Evolutionary conservation across 2,888 invertebrate genomes (phyloP).

Genomic region (Odontomyia ornata): DNA sequence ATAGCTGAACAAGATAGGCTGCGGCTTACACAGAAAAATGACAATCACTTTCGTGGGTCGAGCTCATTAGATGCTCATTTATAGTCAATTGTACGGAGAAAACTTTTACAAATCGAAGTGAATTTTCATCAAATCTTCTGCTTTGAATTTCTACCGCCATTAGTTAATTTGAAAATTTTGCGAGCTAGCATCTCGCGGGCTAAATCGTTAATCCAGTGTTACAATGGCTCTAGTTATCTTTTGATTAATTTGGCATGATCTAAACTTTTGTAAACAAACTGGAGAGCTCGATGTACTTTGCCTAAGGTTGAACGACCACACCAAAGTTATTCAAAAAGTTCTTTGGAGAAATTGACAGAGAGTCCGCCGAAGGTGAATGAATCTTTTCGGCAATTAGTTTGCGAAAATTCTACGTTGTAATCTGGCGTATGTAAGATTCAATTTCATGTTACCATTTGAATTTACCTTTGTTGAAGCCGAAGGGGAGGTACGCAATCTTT

Average conservation of each 20-base stretch:
- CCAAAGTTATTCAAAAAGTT: not conserved
- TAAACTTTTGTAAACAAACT: slow-evolving; percentile 38
- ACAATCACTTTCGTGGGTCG: slow-evolving; percentile 23
- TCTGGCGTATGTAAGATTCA: too few relatives aligned
- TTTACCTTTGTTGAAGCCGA: too few relatives aligned
- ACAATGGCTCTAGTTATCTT: not conserved
- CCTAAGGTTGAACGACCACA: slow-evolving; percentile 35
- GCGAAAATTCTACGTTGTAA: not conserved
- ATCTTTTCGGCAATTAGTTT: slow-evolving; percentile 22
- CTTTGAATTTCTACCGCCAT: not conserved
- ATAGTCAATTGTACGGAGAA: not conserved
- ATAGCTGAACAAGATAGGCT: not conserved
- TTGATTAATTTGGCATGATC: not conserved
- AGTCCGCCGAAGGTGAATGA: slow-evolving; percentile 17
- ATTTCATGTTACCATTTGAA: too few relatives aligned
- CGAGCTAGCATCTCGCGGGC: not conserved
- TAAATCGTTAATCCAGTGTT: not conserved
- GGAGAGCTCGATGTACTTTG: slow-evolving; percentile 15
- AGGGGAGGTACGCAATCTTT: too few relatives aligned
- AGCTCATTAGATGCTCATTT: slow-evolving; percentile 22
- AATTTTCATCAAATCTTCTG: not conserved
- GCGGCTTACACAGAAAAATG: not conserved
- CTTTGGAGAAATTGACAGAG: not conserved
- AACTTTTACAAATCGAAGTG: not conserved
- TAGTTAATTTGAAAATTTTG: not conserved